A percentile compares a stretch with the other conserved stretches of the same genome.
Evolutionary conservation across 2,797 vertebrate genomes (phyloP).

Genomic region (Hippopotamyrus pictus): DNA sequence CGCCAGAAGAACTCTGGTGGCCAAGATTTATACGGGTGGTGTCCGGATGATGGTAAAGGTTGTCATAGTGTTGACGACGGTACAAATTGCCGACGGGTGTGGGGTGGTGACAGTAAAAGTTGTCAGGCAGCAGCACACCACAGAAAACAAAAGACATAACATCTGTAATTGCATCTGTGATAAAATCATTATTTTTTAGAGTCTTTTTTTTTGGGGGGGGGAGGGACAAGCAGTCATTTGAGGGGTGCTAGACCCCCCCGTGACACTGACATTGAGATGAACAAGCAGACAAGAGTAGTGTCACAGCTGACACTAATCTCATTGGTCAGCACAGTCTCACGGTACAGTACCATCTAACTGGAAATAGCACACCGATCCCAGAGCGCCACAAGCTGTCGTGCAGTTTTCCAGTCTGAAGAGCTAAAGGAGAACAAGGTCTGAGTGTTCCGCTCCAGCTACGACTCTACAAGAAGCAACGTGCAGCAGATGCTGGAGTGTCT

Average conservation of each 20-base stretch:
- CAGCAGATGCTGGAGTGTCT: neutral
- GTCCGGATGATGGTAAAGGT: neutral
- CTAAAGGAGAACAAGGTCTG: neutral
- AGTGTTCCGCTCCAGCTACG: neutral
- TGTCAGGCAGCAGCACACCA: neutral
- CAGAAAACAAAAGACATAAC: neutral
- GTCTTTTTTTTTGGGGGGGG: neutral
- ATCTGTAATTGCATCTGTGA: neutral
- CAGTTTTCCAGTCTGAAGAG: neutral
- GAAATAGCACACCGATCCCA: neutral
- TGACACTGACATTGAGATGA: neutral
- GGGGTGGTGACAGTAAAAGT: neutral
- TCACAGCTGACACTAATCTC: neutral
- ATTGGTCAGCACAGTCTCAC: neutral
- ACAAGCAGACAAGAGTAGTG: neutral
- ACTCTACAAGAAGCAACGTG: neutral
- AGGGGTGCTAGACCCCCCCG: neutral
- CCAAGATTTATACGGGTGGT: neutral
- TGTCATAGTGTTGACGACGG: neutral
- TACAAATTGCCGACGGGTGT: neutral
- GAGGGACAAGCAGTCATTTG: neutral
- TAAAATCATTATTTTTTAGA: neutral
- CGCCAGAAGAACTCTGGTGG: neutral
- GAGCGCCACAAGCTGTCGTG: neutral
- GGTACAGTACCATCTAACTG: neutral